These are phyloP conservation scores for Grallaria varia DNA, from an alignment of 2,113 vertebrate species.

Conservation along the genomic window DNA sequence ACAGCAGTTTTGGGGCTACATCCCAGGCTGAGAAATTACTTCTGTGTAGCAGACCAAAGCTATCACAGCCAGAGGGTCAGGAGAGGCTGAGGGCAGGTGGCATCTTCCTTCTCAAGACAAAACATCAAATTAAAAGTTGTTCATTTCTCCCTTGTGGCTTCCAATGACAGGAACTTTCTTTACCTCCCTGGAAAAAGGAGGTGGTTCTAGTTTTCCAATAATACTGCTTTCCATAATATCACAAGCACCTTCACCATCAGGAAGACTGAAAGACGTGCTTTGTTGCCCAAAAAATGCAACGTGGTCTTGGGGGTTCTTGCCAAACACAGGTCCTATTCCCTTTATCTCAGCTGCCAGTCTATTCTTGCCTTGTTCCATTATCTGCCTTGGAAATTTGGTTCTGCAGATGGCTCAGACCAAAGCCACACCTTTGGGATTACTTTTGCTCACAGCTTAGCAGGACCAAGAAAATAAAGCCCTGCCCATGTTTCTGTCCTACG, in stretches of 20 bases:
- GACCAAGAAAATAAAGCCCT: not conserved
- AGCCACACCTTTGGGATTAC: constrained; percentile 16
- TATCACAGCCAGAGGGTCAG: not conserved
- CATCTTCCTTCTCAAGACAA: not conserved
- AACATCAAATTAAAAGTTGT: not conserved
- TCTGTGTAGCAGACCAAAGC: not conserved
- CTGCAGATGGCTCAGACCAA: not conserved
- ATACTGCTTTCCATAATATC: not conserved
- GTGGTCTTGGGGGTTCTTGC: not conserved
- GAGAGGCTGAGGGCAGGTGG: not conserved
- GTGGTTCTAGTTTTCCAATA: not conserved
- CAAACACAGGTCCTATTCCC: not conserved
- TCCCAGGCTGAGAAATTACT: not conserved
- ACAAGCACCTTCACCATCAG: not conserved
- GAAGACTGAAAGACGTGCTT: not conserved
- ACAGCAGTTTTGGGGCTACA: not conserved
- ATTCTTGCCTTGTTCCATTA: not conserved
- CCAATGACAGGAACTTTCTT: not conserved
- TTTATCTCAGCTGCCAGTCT: not conserved
- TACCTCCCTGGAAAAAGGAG: not conserved
- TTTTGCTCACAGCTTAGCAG: not conserved
- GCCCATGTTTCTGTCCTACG: not conserved
- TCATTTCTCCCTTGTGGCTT: not conserved
- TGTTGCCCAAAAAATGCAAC: not conserved
- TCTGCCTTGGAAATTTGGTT: not conserved